These are phyloP conservation scores for Amiota communis DNA, from an alignment of 2,888 invertebrate genomes.

Conservation along the genomic window DNA sequence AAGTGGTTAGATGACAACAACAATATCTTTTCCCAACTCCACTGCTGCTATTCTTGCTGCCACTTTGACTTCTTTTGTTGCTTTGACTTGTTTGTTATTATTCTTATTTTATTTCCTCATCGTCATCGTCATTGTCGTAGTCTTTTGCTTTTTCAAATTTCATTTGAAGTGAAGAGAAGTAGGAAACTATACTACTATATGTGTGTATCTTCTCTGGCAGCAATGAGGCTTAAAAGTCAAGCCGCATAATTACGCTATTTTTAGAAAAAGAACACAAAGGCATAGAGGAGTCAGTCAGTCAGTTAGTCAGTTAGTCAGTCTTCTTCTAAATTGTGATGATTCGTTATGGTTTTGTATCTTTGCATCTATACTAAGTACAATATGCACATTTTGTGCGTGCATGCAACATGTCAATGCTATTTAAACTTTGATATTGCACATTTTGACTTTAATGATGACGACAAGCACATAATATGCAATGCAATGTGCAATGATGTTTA, in stretches of 20 bases:
- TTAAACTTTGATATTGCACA: constrained; percentile 16
- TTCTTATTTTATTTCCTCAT: too few species aligned
- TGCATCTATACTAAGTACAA: too few species aligned
- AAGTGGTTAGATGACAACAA: too few species aligned
- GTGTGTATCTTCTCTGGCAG: not conserved
- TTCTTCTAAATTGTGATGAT: too few species aligned
- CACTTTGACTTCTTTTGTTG: constrained; percentile 6
- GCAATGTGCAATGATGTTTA: not conserved
- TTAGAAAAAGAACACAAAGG: not conserved
- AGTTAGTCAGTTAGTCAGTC: too few species aligned
- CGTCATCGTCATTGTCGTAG: not conserved
- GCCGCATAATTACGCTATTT: constrained; percentile 18
- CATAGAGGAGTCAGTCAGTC: not conserved
- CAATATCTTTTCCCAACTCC: too few species aligned
- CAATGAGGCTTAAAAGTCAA: constrained; percentile 21
- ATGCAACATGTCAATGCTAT: constrained; percentile 13
- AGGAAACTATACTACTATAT: too few species aligned
- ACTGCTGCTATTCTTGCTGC: constrained; percentile 15
- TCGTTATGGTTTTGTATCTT: too few species aligned
- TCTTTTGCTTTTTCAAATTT: not conserved
- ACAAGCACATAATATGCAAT: not conserved
- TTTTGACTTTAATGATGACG: constrained; percentile 17
- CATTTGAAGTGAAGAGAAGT: too few species aligned
- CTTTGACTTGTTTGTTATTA: too few species aligned
- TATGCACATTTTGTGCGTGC: too few species aligned